These are phyloP conservation scores for Leuctra nigra DNA, from an alignment of 2,888 invertebrate species.

Conservation along the genomic window DNA sequence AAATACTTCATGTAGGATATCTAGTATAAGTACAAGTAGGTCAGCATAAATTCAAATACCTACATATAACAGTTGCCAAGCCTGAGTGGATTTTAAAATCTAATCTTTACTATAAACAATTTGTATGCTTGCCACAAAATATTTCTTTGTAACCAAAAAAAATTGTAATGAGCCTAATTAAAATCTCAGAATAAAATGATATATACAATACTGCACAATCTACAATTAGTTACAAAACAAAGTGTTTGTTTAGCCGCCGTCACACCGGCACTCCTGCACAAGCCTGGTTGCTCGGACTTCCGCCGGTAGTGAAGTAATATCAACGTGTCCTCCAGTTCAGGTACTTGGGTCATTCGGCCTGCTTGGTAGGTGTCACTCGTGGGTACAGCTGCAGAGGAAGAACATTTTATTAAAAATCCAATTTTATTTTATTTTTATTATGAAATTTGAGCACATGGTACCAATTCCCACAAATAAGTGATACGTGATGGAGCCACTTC, in stretches of 20 bases:
- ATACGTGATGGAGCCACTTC: too few relatives aligned
- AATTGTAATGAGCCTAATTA: constrained; percentile 5
- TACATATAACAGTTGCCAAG: background rate
- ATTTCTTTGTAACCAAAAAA: background rate
- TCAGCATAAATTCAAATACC: background rate
- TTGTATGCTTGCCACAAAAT: background rate
- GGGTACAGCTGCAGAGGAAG: constrained; percentile 43
- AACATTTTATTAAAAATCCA: constrained; percentile 18
- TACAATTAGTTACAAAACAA: too few relatives aligned
- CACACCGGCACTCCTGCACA: too few relatives aligned
- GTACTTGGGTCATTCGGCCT: constrained; percentile 1
- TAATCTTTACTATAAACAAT: background rate
- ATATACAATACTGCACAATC: too few relatives aligned
- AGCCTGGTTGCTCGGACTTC: background rate
- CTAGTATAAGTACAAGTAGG: background rate
- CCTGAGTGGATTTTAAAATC: constrained; percentile 6
- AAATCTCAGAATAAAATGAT: background rate
- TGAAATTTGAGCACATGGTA: too few relatives aligned
- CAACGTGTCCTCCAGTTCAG: background rate
- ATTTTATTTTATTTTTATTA: too few relatives aligned
- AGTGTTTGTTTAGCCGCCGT: too few relatives aligned
- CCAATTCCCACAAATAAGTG: too few relatives aligned
- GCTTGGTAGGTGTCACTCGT: constrained; percentile 42
- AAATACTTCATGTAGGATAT: too few relatives aligned
- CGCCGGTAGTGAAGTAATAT: too few relatives aligned